Base-by-base conservation (phyloP, 2,113 vertebrate genomes). In the Suncus etruscus region DNA sequence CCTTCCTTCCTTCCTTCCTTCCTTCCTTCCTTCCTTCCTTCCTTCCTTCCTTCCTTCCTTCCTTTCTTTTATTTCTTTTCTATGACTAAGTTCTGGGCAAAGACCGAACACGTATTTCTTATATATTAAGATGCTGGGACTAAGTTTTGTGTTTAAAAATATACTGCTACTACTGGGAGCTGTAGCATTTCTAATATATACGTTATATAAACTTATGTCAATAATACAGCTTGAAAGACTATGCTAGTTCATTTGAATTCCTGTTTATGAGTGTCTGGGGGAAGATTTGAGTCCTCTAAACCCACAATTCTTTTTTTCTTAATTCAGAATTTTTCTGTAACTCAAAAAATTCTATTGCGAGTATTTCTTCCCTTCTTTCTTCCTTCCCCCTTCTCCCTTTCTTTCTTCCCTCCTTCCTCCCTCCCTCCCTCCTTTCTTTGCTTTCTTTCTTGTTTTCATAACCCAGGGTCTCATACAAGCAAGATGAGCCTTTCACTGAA, bases 241-340 rank as follows among this genome's bases (percentile, higher is more conserved):
- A 15, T 88, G 27, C 12, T 92, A 39, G 68, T 89, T 91, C 74
- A 61, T 78, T 88, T 91, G 68, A 94, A 91, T 90, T 94, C 54
- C 74, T 54, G 12, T 63, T n/a, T 82, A 61, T 39, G 25, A 84
- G 32, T 68, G 29, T 65, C 47, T 90, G 32, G 68, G 48, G 69
- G 83, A 66, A 87, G 31, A 81, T 86, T 83, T 70, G 39, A 32
- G 11, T 83, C 18, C 20, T 94, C 27, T 89, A 95, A 70, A 87
- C 61, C 73, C 47, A 72, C 24, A 61, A 16, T 3, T 88, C 6
- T 69, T 31, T 76, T 83, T 12, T 90, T 90, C 11, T 50, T 94
- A 83, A 89, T 83, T 80, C 45, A 24, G 70, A 81, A 73, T 51
- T 51, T 10, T 80, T 72, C 81, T 29, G 24, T 66, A 66, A 66